Evolutionary conservation across 2,797 vertebrate species (phyloP).

Genomic region (Geotrypetes seraphini): DNA sequence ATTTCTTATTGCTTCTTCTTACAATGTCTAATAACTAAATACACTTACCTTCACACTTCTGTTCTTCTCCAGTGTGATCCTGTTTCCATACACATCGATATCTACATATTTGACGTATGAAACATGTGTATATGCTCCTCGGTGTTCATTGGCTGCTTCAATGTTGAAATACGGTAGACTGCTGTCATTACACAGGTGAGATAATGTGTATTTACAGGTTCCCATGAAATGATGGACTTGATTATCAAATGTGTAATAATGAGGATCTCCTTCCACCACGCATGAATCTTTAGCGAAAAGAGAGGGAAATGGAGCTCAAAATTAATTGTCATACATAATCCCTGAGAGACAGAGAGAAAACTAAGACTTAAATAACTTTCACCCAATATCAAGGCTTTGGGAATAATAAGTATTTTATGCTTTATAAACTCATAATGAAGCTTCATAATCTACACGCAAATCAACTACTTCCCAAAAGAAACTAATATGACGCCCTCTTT

Average conservation of each 20-base stretch:
- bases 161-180: slow-evolving; percentile 22
- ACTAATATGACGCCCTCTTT: too few species aligned
- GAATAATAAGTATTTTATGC: too few species aligned
- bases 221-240: slow-evolving; percentile 36
- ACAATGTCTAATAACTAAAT: too few species aligned
- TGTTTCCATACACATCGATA: slow-evolving; percentile 19
- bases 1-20: too few species aligned
- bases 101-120: slow-evolving; percentile 30
- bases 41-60: slow-evolving; percentile 26
- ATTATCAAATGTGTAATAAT: slow-evolving; percentile 37
- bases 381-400: too few species aligned
- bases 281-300: slow-evolving; percentile 14
- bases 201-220: slow-evolving; percentile 27
- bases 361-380: too few species aligned
- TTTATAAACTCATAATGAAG: too few species aligned
- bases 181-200: slow-evolving; percentile 17
- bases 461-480: not conserved
- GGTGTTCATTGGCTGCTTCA: slow-evolving; percentile 26
- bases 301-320: too few species aligned
- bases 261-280: slow-evolving; percentile 20
- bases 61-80: slow-evolving; percentile 30
- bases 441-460: too few species aligned
- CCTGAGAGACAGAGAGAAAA: too few species aligned
- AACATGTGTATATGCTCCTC: slow-evolving; percentile 5
- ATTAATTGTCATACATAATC: too few species aligned